Conservation (phyloP, 2,797 vertebrate species). For the Lithobates pipiens region DNA sequence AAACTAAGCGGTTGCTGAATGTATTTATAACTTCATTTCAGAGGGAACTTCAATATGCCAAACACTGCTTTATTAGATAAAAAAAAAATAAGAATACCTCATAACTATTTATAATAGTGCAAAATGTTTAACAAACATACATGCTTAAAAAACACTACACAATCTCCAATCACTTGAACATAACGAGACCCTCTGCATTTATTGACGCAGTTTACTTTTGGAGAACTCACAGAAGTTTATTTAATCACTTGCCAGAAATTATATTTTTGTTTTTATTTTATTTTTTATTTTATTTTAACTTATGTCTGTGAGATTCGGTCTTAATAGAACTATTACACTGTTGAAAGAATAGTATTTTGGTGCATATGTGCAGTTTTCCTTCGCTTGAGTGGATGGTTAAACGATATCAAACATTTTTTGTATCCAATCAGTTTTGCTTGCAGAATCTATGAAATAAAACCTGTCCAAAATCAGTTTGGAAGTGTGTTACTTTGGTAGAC, state of each 20-base stretch:
- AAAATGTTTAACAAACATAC: constrained; percentile 78
- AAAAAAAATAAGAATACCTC: constrained; percentile 85
- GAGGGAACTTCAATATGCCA: constrained; percentile 74
- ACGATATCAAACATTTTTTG: constrained; percentile 88
- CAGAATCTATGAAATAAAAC: constrained; percentile 86
- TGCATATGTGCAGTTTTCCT: constrained; percentile 89
- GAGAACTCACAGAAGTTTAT: constrained; percentile 75
- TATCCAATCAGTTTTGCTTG: constrained; percentile 94
- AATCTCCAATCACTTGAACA: constrained; percentile 58
- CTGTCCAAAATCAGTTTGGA: constrained; percentile 74
- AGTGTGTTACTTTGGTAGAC: background rate
- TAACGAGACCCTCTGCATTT: constrained; percentile 70
- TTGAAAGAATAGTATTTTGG: constrained; percentile 82
- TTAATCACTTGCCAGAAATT: constrained; percentile 76
- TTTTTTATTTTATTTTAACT: constrained; percentile 70
- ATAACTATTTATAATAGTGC: constrained; percentile 83
- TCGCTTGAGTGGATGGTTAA: constrained; percentile 93
- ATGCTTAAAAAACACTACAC: constrained; percentile 65
- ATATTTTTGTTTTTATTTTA: constrained; percentile 77
- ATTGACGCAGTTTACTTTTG: constrained; percentile 67
- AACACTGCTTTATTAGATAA: constrained; percentile 76
- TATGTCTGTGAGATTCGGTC: constrained; percentile 76
- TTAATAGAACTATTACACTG: constrained; percentile 70
- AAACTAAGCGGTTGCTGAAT: constrained; percentile 84
- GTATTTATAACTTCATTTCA: constrained; percentile 85